Evolutionary conservation across 2,113 vertebrate species (phyloP).

Genomic region (Rhinoderma darwinii): DNA sequence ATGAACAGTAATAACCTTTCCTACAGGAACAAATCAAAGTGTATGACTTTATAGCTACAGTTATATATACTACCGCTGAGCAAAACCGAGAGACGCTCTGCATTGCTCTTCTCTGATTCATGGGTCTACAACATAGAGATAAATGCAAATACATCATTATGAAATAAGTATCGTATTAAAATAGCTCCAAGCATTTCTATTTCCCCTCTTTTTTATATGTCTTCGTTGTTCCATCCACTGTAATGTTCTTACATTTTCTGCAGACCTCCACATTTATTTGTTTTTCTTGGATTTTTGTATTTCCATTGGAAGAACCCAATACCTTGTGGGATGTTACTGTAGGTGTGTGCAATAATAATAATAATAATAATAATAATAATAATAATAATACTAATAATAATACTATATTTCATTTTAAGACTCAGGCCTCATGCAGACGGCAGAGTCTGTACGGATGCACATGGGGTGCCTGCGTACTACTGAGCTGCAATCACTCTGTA

Average conservation of each 20-base stretch:
- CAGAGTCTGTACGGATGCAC: too few relatives aligned
- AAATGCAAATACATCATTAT: slow-evolving; percentile 35
- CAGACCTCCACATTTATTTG: neutral
- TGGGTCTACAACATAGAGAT: neutral
- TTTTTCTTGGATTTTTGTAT: neutral
- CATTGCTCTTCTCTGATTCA: slow-evolving; percentile 16
- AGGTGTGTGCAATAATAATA: neutral
- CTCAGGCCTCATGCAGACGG: too few relatives aligned
- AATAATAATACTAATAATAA: too few relatives aligned
- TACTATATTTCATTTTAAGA: too few relatives aligned
- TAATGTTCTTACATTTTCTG: neutral
- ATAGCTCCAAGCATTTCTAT: neutral
- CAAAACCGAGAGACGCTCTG: neutral
- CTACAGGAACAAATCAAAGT: slow-evolving; percentile 49
- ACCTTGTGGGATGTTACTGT: neutral
- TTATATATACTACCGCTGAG: slow-evolving; percentile 37
- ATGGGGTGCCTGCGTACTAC: too few relatives aligned
- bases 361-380: too few relatives aligned
- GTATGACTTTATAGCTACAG: slow-evolving; percentile 44
- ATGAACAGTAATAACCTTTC: slow-evolving; percentile 47
- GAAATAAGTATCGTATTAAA: neutral
- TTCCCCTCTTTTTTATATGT: neutral
- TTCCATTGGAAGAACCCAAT: neutral
- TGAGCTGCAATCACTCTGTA: too few relatives aligned
- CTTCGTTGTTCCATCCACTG: too few relatives aligned